phyloP scores from a whole-genome alignment of 1,140 invertebrate species.

The Campoletis sonorensis region DNA sequence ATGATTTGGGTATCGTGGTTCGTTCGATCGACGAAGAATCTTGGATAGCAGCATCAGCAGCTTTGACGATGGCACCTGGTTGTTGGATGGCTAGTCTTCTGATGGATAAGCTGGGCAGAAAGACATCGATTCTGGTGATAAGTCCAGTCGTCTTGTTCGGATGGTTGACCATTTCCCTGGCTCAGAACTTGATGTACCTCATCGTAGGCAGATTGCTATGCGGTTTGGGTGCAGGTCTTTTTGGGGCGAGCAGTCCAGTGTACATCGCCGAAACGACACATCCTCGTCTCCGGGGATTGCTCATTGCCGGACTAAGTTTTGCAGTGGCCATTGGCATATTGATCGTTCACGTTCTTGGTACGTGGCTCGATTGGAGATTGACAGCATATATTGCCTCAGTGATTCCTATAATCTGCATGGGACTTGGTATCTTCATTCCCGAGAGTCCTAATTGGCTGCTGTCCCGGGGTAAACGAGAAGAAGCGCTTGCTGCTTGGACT shows the following conservation, averaged over 20 bases:
- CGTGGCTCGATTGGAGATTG: conserved; percentile 79
- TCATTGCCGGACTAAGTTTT: conserved; percentile 77
- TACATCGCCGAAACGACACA: conserved; percentile 77
- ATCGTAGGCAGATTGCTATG: conserved; percentile 82
- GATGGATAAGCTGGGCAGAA: conserved; percentile 83
- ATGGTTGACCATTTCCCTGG: conserved; percentile 81
- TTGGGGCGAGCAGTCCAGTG: conserved; percentile 76
- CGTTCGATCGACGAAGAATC: conserved; percentile 76
- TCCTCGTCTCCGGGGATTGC: conserved; percentile 78
- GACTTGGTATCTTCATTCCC: conserved; percentile 77
- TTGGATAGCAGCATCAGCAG: conserved; percentile 81
- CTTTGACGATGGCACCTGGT: conserved; percentile 79
- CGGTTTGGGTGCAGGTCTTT: conserved; percentile 78
- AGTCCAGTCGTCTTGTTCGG: conserved; percentile 81
- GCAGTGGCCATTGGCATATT: conserved; percentile 78
- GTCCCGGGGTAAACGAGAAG: conserved; percentile 75
- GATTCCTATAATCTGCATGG: conserved; percentile 75
- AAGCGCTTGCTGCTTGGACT: conserved; percentile 75
- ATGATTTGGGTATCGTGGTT: not conserved
- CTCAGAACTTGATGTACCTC: conserved; percentile 75
- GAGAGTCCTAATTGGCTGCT: conserved; percentile 86
- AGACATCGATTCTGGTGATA: conserved; percentile 79
- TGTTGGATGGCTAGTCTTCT: conserved; percentile 79
- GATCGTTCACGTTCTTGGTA: conserved; percentile 78
- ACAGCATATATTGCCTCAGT: conserved; percentile 77